A percentile compares a stretch with the other conserved stretches of the same genome.
Evolutionary conservation across 2,797 vertebrate species (phyloP).

Genomic region (Anniella stebbinsi): DNA sequence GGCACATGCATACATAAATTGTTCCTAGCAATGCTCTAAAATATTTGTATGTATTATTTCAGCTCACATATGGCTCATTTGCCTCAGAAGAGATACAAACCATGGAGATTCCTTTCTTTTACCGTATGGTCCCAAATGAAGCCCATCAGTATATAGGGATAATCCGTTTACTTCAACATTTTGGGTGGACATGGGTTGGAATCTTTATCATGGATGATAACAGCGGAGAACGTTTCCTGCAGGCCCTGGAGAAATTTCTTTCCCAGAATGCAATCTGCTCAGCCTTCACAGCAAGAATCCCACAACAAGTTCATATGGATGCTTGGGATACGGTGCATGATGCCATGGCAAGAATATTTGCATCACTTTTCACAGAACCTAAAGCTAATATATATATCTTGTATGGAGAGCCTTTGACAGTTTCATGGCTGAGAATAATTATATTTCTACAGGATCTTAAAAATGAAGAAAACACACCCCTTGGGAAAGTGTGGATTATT

Average conservation of each 20-base stretch:
- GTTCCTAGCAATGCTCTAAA: not conserved
- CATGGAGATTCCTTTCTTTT: not conserved
- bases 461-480: too few species aligned
- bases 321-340: rapidly evolving
- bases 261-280: not conserved
- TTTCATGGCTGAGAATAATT: not conserved
- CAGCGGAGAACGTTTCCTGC: not conserved
- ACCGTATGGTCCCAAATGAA: conserved; percentile 10
- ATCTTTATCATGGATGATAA: not conserved
- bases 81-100: not conserved
- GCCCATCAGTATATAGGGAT: not conserved
- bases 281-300: conserved; percentile 9
- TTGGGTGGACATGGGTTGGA: conserved; percentile 24
- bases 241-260: not conserved
- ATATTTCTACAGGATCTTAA: not conserved
- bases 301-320: not conserved
- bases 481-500: not conserved
- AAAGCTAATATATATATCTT: not conserved
- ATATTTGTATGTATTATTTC: not conserved
- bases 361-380: not conserved
- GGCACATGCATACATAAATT: not conserved
- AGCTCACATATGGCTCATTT: conserved; percentile 25
- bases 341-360: not conserved
- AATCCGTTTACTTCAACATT: conserved; percentile 3
- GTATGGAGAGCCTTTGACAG: not conserved